Evolutionary conservation across 2,797 vertebrate species (phyloP).

Genomic region (Atherinosoma microstoma): DNA sequence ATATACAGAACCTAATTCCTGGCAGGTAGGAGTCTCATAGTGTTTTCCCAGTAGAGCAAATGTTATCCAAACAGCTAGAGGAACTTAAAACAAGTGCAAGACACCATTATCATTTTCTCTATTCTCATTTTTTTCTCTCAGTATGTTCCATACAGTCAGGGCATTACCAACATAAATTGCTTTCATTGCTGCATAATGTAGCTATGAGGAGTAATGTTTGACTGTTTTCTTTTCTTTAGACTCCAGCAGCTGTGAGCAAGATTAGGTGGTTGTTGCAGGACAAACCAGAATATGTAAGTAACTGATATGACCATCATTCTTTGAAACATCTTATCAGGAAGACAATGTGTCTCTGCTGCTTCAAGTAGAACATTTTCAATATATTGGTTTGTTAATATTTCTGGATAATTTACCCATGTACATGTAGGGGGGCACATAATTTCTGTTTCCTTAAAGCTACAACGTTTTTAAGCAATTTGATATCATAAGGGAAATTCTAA

Average conservation of each 20-base stretch:
- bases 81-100: background rate
- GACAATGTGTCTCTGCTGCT: background rate
- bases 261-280: conserved; percentile 90
- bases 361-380: background rate
- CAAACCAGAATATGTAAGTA: conserved; percentile 94
- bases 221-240: conserved; percentile 84
- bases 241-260: conserved; percentile 93
- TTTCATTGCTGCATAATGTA: background rate
- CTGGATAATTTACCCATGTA: too few species aligned
- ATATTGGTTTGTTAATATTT: background rate
- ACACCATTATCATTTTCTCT: background rate
- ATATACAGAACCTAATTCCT: background rate
- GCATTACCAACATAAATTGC: background rate
- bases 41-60: background rate
- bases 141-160: background rate
- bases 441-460: too few species aligned
- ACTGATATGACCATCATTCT: background rate
- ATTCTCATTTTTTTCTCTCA: background rate
- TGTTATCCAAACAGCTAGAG: background rate
- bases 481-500: background rate
- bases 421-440: too few species aligned
- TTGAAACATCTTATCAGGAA: background rate
- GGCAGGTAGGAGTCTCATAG: background rate
- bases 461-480: background rate
- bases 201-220: background rate